phyloP scores from a whole-genome alignment of 30 jellyfish, hydroid and myxozoan species.

The Turritopsis rubra region DNA sequence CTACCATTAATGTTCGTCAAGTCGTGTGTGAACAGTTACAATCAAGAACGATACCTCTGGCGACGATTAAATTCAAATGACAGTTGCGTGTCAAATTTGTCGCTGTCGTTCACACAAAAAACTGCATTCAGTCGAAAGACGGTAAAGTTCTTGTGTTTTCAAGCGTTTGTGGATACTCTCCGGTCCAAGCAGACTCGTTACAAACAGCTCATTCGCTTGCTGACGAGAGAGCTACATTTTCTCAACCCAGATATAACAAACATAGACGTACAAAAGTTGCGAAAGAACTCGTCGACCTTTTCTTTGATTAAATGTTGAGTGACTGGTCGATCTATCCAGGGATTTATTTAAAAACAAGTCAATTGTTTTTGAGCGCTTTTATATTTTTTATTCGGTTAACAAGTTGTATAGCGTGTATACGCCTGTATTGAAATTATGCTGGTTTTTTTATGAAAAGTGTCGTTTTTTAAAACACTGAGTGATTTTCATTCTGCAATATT shows the following conservation, averaged over 20 bases:
- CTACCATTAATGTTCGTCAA: constrained; percentile 4
- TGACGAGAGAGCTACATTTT: not conserved
- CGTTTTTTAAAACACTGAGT: no score
- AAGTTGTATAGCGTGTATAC: no score
- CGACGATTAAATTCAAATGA: not conserved
- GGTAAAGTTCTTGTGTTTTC: constrained; percentile 15
- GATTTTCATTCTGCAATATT: no score
- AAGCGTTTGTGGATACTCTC: constrained; percentile 30
- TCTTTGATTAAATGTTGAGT: not conserved
- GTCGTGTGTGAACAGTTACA: not conserved
- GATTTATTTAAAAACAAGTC: no score
- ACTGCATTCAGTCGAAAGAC: not conserved
- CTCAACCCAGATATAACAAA: not conserved
- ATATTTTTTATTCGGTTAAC: no score
- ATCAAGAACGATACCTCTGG: not conserved
- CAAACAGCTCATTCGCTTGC: not conserved
- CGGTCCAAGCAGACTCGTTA: constrained; percentile 26
- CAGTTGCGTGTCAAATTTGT: not conserved
- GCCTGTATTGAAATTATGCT: no score
- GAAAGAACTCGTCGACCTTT: constrained; percentile 4
- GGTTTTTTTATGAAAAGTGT: no score
- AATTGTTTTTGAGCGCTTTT: no score
- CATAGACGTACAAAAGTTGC: not conserved
- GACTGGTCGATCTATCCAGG: no score
- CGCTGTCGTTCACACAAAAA: not conserved